phyloP scores from a whole-genome alignment of 2,888 invertebrate genomes.

The Drosophila ustulata region DNA sequence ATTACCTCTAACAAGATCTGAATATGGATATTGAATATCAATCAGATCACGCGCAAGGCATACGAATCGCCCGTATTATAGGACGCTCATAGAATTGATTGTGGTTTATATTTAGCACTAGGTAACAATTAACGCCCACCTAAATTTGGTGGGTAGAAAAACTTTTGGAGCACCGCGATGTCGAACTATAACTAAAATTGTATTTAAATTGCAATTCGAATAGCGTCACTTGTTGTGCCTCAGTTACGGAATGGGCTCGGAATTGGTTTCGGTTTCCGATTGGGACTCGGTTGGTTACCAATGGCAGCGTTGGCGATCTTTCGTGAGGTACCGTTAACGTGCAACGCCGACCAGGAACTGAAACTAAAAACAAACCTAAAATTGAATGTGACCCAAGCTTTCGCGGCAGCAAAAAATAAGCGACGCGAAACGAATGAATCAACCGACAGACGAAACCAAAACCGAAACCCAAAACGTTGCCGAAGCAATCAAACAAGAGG shows the following conservation, averaged over 20 bases:
- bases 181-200: conserved; percentile 1
- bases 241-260: conserved; percentile 5
- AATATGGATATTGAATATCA: conserved; percentile 20
- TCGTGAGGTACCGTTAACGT: conserved; percentile 63
- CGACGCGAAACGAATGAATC: conserved; percentile 24
- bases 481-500: conserved; percentile 22
- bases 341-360: conserved; percentile 78
- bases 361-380: conserved; percentile 44
- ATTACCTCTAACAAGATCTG: conserved; percentile 17
- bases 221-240: conserved; percentile 68
- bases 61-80: conserved; percentile 16
- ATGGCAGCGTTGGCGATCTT: conserved; percentile 22
- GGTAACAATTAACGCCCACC: conserved; percentile 13
- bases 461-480: neutral
- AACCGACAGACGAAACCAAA: conserved; percentile 13
- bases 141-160: conserved; percentile 14
- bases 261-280: conserved; percentile 6
- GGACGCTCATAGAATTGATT: conserved; percentile 8
- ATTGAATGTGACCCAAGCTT: conserved; percentile 65
- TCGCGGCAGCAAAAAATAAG: conserved; percentile 58
- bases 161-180: conserved; percentile 8
- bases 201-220: conserved; percentile 8
- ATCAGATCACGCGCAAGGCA: conserved; percentile 6
- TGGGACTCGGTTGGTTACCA: conserved; percentile 11
- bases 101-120: conserved; percentile 27